Base-by-base conservation (phyloP, 2,888 invertebrate species). In the Choristoneura rosaceana region DNA sequence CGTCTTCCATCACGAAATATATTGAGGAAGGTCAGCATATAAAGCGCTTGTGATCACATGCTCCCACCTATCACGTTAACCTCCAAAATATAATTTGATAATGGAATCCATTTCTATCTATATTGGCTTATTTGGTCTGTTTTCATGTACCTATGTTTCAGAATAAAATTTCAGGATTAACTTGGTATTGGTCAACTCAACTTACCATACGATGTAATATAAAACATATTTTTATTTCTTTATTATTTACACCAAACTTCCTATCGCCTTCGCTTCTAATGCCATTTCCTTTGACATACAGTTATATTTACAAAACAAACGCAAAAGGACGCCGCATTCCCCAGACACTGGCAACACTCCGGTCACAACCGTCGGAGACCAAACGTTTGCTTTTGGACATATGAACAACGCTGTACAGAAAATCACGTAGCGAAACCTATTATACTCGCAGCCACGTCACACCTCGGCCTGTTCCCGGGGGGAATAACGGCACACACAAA, bases 371-470 rank as follows among this genome's bases (percentile, higher is more conserved):
- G 43, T 14, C 17, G 41, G 9, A 25, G 14, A 66, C 61, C 59
- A 47, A 67, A 15, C 34, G 55, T 14, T 61, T 61, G 50, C 45
- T 45, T 70, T 70, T 52, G 25, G 25, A 66, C 38, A 59, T 50
- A 60, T 12, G 41, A 63, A 41, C 14, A 65, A 33, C 62, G 62
- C 25, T 65, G 41, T 33, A 43, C 25, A 33, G 55, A 14, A 58
- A 67, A 71, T 62, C 71, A 71, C 71, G 71, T 71, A 71, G 38
- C 55, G 62, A 67, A 67, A 62, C 59, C 71, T 71, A 67, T 67
- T 71, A 67, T 58, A 38, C 45, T 45, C 55, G 62, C 45, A 45
- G 25, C 45, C 38, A 41, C 62, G 71, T 71, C 71, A 71, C 67
- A 67, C 67, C 67, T 62, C 61, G 43, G 17, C 45, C 45, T 33